Percentiles rank a stretch among this genome's conserved stretches.
Conservation (phyloP, 2,113 vertebrate genomes). For the Saccopteryx bilineata region DNA sequence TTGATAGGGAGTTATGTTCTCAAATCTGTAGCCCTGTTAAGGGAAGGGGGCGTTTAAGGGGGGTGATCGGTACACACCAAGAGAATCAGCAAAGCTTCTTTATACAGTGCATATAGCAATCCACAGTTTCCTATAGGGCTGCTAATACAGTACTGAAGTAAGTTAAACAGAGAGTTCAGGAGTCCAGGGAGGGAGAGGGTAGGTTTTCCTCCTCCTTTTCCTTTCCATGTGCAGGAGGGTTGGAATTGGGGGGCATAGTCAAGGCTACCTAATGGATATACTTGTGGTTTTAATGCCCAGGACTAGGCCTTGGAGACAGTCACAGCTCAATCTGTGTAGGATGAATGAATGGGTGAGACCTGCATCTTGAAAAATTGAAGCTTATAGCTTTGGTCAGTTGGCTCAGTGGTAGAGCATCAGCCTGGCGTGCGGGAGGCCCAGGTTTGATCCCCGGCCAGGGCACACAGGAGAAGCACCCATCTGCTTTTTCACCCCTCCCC, state of each 20-base stretch:
- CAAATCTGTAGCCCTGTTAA: not conserved
- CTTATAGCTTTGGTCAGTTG: not conserved
- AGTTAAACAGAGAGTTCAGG: not conserved
- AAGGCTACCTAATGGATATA: not conserved
- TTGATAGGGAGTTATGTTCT: not conserved
- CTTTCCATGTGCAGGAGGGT: not conserved
- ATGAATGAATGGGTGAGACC: not conserved
- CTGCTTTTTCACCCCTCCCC: no score
- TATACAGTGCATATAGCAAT: not conserved
- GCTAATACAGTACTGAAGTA: not conserved
- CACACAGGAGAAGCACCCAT: no score
- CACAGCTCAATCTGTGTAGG: not conserved
- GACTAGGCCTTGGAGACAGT: not conserved
- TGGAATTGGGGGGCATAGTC: not conserved
- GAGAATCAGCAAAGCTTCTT: not conserved
- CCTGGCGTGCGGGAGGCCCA: no score
- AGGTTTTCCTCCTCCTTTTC: not conserved
- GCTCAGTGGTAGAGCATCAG: no score
- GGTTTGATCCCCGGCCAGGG: no score
- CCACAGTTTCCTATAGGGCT: not conserved
- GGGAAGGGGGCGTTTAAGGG: no score
- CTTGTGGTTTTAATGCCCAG: not conserved
- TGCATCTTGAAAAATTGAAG: not conserved
- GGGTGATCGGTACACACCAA: not conserved
- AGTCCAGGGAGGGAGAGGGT: not conserved